Conservation (phyloP, 2,113 vertebrate genomes). For the Aegotheles bennettii region DNA sequence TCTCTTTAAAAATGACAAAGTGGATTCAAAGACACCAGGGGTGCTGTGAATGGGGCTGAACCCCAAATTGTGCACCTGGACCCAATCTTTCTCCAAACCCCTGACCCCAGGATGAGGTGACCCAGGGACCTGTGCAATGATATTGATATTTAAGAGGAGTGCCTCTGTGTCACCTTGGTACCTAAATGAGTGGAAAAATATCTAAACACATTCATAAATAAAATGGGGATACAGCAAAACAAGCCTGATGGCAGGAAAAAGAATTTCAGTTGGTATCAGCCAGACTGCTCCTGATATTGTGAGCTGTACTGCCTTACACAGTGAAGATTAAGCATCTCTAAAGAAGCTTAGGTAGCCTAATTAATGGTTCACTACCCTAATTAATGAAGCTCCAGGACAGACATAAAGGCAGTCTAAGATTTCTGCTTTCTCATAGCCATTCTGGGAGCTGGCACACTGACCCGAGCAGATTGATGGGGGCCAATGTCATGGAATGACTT, state of each 20-base stretch:
- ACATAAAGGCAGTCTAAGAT: neutral
- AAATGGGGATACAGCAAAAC: neutral
- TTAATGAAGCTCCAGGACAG: constrained; percentile 4
- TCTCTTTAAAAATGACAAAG: neutral
- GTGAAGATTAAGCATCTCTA: constrained; percentile 12
- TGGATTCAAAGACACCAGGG: neutral
- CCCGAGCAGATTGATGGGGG: neutral
- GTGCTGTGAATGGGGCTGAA: neutral
- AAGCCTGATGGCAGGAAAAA: neutral
- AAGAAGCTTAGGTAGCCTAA: constrained; percentile 53
- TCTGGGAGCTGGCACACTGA: neutral
- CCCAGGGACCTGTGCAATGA: neutral
- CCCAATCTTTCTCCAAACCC: neutral
- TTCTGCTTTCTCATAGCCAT: neutral
- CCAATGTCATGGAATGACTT: neutral
- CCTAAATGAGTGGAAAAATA: neutral
- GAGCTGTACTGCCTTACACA: neutral
- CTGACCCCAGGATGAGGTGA: neutral
- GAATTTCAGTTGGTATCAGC: neutral
- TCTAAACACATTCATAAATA: neutral
- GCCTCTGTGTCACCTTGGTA: neutral
- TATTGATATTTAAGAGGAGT: neutral
- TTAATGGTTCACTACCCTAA: constrained; percentile 34
- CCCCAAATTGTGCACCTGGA: neutral
- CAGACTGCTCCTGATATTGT: neutral